Conservation (phyloP, 2,797 vertebrate species). For the Lepilemur septentrionalis region DNA sequence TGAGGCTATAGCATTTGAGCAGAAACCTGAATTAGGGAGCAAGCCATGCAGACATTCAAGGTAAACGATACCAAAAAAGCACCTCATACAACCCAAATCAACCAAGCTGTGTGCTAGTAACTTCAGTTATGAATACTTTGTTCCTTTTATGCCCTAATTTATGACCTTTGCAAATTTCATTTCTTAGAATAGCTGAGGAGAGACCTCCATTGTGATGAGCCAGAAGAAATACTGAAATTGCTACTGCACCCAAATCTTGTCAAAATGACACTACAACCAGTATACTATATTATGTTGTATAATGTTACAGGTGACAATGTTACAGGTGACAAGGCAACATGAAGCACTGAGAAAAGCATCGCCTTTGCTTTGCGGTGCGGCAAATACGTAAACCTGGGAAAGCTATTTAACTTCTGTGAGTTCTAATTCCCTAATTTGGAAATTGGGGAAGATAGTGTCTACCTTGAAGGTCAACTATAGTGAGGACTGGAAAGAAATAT, state of each 20-base stretch:
- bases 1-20: neutral
- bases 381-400: neutral
- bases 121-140: neutral
- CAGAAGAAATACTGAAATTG: slow-evolving; percentile 21
- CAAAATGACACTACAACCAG: slow-evolving; percentile 14
- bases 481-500: neutral
- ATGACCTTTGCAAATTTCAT: neutral
- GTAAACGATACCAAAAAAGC: neutral
- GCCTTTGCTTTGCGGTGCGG: neutral
- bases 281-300: too few species aligned
- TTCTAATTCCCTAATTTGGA: neutral
- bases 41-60: neutral
- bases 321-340: neutral
- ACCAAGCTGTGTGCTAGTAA: neutral
- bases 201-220: neutral
- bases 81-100: neutral
- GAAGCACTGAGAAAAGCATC: neutral
- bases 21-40: neutral
- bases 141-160: neutral
- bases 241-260: neutral
- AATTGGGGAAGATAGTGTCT: neutral
- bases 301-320: neutral
- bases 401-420: neutral
- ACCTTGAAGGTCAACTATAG: neutral
- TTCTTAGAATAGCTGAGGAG: neutral